phyloP scores from a whole-genome alignment of 2,113 vertebrate genomes.

The Amblyopsis rosae region DNA sequence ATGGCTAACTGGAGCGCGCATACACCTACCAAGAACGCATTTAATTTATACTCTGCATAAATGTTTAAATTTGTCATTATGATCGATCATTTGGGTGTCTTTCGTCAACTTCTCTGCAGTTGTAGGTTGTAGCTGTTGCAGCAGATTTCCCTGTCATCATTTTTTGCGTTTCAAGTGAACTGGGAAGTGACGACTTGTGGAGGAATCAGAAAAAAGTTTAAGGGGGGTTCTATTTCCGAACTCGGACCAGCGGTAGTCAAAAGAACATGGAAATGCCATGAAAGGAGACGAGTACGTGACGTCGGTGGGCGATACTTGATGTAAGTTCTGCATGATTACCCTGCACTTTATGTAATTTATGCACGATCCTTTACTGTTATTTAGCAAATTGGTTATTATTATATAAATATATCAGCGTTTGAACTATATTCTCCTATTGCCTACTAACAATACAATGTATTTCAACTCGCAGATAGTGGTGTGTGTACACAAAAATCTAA shows the following conservation, averaged over 20 bases:
- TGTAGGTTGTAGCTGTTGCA: not conserved
- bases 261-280: not conserved
- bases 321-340: conserved; percentile 40
- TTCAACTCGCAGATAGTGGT: no score
- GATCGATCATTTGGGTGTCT: not conserved
- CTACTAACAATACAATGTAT: no score
- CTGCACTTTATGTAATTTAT: not conserved
- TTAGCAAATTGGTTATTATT: no score
- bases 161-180: conserved; percentile 21
- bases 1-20: not conserved
- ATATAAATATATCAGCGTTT: no score
- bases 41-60: not conserved
- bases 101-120: not conserved
- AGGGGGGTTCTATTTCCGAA: not conserved
- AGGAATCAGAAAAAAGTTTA: conserved; percentile 45
- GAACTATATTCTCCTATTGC: no score
- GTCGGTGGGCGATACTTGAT: conserved; percentile 11
- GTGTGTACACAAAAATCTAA: no score
- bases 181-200: conserved; percentile 66
- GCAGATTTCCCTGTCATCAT: not conserved
- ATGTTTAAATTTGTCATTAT: not conserved
- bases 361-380: no score
- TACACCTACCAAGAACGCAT: conserved; percentile 14
- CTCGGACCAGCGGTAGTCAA: conserved; percentile 20
- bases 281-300: conserved; percentile 10